Percentiles rank a stretch among this genome's conserved stretches.
These are phyloP conservation scores for Polypedilum pembai DNA, from an alignment of 1,140 invertebrate genomes.

Conservation along the genomic window DNA sequence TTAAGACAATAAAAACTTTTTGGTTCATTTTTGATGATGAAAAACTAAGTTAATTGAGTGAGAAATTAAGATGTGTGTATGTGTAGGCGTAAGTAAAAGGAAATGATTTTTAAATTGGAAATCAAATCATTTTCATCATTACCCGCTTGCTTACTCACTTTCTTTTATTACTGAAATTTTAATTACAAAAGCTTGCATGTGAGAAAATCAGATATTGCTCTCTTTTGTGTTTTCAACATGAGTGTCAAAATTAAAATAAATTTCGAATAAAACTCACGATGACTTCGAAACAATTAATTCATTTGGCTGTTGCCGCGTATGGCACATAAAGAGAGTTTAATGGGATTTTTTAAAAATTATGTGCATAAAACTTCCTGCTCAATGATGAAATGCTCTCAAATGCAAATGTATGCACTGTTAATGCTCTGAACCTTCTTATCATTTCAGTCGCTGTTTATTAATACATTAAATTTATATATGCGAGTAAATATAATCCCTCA, in stretches of 20 bases:
- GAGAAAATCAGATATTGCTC: background rate
- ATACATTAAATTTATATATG: background rate
- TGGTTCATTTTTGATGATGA: no score
- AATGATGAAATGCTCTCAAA: constrained; percentile 20
- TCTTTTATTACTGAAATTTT: no score
- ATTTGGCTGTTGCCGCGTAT: background rate
- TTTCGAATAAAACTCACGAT: constrained; percentile 11
- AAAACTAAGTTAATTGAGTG: no score
- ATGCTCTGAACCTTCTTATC: constrained; percentile 20
- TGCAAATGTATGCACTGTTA: constrained; percentile 28
- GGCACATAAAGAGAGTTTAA: background rate
- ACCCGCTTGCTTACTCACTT: no score
- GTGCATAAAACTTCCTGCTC: background rate
- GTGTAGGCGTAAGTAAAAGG: no score
- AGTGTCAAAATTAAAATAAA: constrained; percentile 25
- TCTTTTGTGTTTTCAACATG: background rate
- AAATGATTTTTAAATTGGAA: no score
- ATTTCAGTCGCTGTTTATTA: constrained; percentile 2
- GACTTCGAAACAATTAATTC: background rate
- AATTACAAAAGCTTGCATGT: background rate
- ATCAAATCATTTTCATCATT: no score
- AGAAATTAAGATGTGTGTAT: no score
- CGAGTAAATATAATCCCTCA: constrained; percentile 15
- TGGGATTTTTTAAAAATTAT: constrained; percentile 11
- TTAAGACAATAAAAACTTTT: no score